Conservation (phyloP, 2,888 invertebrate species). For the Agriopis marginaria region DNA sequence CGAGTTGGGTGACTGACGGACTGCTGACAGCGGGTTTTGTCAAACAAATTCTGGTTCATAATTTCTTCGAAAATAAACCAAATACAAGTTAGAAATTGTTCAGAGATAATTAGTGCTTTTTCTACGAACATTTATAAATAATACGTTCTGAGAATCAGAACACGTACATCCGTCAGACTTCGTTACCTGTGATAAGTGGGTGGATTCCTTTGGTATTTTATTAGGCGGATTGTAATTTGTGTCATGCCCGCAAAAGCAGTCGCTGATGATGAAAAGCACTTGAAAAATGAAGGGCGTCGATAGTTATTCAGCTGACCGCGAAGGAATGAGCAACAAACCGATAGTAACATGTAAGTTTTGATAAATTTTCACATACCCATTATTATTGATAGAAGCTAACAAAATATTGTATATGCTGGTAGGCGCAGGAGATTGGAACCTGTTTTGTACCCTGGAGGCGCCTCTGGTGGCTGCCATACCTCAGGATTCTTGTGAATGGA, state of each 20-base stretch:
- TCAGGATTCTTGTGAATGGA: slow-evolving; percentile 96
- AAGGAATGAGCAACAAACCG: slow-evolving; percentile 89
- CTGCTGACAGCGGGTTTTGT: slow-evolving; percentile 70
- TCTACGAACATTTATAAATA: slow-evolving; percentile 17
- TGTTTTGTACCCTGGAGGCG: slow-evolving; percentile 93
- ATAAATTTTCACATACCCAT: slow-evolving; percentile 3
- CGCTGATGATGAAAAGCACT: slow-evolving; percentile 72
- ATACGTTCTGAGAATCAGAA: slow-evolving; percentile 3
- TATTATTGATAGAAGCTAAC: slow-evolving; percentile 20
- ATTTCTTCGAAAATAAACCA: slow-evolving; percentile 46
- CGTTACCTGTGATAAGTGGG: slow-evolving; percentile 70
- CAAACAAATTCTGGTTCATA: slow-evolving; percentile 66
- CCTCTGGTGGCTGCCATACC: slow-evolving; percentile 93
- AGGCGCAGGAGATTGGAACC: slow-evolving; percentile 94
- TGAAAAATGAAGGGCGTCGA: slow-evolving; percentile 88
- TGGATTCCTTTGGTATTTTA: slow-evolving; percentile 63
- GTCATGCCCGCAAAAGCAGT: slow-evolving; percentile 75
- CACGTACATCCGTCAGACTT: slow-evolving; percentile 36
- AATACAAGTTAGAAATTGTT: slow-evolving; percentile 17
- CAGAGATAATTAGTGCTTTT: slow-evolving; percentile 22
- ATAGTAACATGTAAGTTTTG: slow-evolving; percentile 90
- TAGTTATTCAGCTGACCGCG: slow-evolving; percentile 77
- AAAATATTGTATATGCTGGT: slow-evolving; percentile 44
- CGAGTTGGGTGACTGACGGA: slow-evolving; percentile 71
- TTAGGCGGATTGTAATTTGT: slow-evolving; percentile 69